Percentiles rank a stretch among this genome's conserved stretches.
These are phyloP conservation scores for Lacerta viridis DNA, from an alignment of 2,797 vertebrate species.

Conservation along the genomic window DNA sequence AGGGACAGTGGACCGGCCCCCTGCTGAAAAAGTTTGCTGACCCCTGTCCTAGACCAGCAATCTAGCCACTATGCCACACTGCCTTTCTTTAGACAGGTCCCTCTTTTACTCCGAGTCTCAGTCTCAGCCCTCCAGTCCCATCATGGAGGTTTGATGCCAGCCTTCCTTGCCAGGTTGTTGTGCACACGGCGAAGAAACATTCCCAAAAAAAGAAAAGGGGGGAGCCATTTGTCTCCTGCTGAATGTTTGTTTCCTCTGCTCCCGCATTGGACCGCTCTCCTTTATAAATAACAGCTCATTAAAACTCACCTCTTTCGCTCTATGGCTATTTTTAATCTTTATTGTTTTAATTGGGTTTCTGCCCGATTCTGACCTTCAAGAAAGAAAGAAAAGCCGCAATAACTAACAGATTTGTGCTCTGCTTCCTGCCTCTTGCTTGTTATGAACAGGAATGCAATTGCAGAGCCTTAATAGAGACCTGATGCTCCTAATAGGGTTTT, in stretches of 20 bases:
- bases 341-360: constrained; percentile 22
- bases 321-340: background rate
- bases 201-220: background rate
- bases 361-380: constrained; percentile 7
- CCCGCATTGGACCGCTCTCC: background rate
- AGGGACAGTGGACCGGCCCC: too few species aligned
- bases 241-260: background rate
- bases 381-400: background rate
- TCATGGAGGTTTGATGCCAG: background rate
- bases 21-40: too few species aligned
- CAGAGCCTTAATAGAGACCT: background rate
- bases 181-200: background rate
- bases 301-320: constrained; percentile 11
- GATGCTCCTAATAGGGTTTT: background rate
- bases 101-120: too few species aligned
- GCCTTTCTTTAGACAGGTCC: too few species aligned
- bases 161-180: background rate
- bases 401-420: background rate
- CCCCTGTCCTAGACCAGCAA: too few species aligned
- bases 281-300: constrained; percentile 10
- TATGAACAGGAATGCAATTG: background rate
- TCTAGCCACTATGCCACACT: too few species aligned
- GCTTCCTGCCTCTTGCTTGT: background rate
- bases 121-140: background rate
- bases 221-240: background rate